Conservation (phyloP, 2,888 invertebrate species). For the Oligia fasciuncula region DNA sequence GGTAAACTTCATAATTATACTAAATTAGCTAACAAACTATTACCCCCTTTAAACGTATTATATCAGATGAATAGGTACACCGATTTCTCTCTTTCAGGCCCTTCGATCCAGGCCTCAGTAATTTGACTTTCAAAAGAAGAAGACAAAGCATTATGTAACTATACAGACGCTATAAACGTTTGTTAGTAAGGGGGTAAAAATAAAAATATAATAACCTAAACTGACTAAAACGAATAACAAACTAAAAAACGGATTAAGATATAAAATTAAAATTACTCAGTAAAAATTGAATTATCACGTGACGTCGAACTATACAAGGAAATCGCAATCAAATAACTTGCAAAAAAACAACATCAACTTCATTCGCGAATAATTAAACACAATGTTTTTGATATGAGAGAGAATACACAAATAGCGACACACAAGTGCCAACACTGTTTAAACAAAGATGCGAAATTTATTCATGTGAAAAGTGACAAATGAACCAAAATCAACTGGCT, state of each 20-base stretch:
- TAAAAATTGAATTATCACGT: too few relatives aligned
- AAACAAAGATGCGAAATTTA: slow-evolving; percentile 74
- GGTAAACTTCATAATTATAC: not conserved
- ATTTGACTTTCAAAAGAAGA: too few relatives aligned
- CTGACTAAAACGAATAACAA: not conserved
- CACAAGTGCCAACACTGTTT: slow-evolving; percentile 56
- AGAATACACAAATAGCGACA: slow-evolving; percentile 40
- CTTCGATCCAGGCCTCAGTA: too few relatives aligned
- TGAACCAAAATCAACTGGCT: slow-evolving; percentile 85
- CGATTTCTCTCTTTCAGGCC: too few relatives aligned
- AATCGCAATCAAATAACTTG: slow-evolving; percentile 6
- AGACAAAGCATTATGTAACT: too few relatives aligned
- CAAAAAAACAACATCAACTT: not conserved
- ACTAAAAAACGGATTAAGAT: not conserved
- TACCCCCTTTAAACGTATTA: not conserved
- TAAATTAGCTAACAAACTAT: not conserved
- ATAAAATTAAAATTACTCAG: too few relatives aligned
- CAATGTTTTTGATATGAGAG: slow-evolving; percentile 43
- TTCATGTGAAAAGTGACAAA: slow-evolving; percentile 84
- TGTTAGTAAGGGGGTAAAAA: not conserved
- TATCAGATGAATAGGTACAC: too few relatives aligned
- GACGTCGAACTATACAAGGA: not conserved
- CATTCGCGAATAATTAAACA: slow-evolving; percentile 29
- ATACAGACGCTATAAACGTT: too few relatives aligned
- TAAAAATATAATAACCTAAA: not conserved